These are phyloP conservation scores for Amorpha juglandis DNA, from an alignment of 2,888 invertebrate species.

Conservation along the genomic window DNA sequence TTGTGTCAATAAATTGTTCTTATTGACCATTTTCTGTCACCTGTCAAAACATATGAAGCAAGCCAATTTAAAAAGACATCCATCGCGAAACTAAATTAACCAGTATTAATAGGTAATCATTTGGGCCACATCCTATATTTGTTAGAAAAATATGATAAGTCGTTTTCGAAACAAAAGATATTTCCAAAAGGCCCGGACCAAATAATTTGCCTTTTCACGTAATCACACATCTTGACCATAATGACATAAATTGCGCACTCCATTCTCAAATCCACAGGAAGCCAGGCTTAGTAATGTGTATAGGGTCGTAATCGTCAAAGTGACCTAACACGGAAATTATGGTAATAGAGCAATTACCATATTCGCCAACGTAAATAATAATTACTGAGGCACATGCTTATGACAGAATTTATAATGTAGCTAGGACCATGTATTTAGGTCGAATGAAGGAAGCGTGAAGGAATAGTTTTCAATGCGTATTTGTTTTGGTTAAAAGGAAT, in stretches of 20 bases:
- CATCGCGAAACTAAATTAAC: too few species aligned
- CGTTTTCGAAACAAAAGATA: too few species aligned
- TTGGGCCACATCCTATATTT: too few species aligned
- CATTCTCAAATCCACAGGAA: neutral
- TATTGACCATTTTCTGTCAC: too few species aligned
- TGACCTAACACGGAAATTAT: conserved; percentile 22
- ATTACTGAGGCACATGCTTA: neutral
- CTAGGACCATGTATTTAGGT: neutral
- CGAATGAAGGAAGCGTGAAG: neutral
- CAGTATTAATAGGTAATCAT: too few species aligned
- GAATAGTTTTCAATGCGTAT: neutral
- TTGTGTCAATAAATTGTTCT: too few species aligned
- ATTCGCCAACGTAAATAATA: neutral
- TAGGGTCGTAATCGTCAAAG: conserved; percentile 1
- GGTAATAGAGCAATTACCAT: conserved; percentile 11
- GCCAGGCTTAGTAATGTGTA: neutral
- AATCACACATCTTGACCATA: too few species aligned
- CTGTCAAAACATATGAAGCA: too few species aligned
- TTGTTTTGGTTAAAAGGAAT: too few species aligned
- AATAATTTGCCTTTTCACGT: neutral
- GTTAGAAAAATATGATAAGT: too few species aligned
- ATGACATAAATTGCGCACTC: neutral
- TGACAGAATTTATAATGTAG: conserved; percentile 1
- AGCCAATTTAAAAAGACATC: too few species aligned
- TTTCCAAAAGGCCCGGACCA: neutral